Conservation (phyloP, 2,888 invertebrate genomes). For the Steinernema hermaphroditum region DNA sequence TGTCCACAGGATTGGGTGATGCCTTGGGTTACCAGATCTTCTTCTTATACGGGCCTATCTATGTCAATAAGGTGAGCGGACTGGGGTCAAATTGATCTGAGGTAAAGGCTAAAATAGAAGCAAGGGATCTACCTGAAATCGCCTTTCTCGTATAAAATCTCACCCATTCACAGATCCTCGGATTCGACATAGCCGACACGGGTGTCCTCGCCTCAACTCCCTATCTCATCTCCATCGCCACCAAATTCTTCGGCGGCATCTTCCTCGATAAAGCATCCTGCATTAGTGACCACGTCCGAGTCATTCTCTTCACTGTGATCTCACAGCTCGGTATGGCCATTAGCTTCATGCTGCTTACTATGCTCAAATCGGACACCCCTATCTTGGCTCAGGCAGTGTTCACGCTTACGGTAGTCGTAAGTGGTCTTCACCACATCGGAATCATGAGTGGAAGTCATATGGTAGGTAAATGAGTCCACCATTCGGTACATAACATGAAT, state of each 20-base stretch:
- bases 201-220: conserved; percentile 15
- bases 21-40: conserved; percentile 27
- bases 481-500: background rate
- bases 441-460: conserved; percentile 29
- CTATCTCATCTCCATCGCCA: conserved; percentile 27
- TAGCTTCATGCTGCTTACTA: conserved; percentile 48
- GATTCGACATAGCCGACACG: conserved; percentile 9
- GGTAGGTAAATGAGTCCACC: background rate
- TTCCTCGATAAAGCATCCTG: conserved; percentile 27
- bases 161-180: conserved; percentile 19
- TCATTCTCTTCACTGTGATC: conserved; percentile 48
- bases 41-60: conserved; percentile 31
- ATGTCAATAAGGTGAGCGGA: conserved; percentile 30
- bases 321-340: conserved; percentile 51
- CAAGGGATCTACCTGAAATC: too few species aligned
- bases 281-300: conserved; percentile 28
- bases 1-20: conserved; percentile 27
- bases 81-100: too few species aligned
- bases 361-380: conserved; percentile 33
- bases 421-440: conserved; percentile 55
- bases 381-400: conserved; percentile 51
- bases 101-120: too few species aligned
- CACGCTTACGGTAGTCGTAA: conserved; percentile 50
- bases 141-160: too few species aligned
- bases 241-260: conserved; percentile 20